A percentile compares a stretch with the other conserved stretches of the same genome.
phyloP scores from a whole-genome alignment of 2,113 vertebrate species.

The Takifugu bimaculatus region DNA sequence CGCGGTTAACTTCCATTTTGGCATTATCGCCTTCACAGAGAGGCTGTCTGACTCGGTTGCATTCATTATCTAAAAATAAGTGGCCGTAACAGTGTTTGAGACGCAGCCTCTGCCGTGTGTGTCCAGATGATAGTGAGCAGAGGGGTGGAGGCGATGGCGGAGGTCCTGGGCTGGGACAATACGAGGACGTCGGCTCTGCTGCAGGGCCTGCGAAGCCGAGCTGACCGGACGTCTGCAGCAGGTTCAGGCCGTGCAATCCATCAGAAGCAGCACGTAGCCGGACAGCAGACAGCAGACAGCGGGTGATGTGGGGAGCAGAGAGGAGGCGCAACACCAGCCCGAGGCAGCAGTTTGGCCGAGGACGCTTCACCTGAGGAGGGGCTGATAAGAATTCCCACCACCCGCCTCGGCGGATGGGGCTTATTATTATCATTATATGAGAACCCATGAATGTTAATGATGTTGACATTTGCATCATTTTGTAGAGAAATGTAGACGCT shows the following conservation, averaged over 20 bases:
- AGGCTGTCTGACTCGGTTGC: not conserved
- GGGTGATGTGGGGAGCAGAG: constrained; percentile 1
- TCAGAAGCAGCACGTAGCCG: constrained; percentile 51
- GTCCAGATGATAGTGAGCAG: constrained; percentile 66
- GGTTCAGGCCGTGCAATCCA: constrained; percentile 66
- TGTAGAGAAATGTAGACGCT: constrained; percentile 25
- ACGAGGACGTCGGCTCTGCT: constrained; percentile 58
- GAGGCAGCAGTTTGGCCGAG: constrained; percentile 34
- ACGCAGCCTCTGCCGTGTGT: not conserved
- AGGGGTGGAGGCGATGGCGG: constrained; percentile 55
- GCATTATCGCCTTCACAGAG: not conserved
- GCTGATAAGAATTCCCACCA: constrained; percentile 51
- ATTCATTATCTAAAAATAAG: not conserved
- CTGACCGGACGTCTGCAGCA: constrained; percentile 65
- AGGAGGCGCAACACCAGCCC: constrained; percentile 5
- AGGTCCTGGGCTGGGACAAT: constrained; percentile 64
- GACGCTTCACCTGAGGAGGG: constrained; percentile 44
- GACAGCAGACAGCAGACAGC: constrained; percentile 20
- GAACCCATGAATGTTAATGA: constrained; percentile 46
- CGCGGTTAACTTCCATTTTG: too few species aligned
- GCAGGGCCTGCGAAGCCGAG: constrained; percentile 65
- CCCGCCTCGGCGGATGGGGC: constrained; percentile 38
- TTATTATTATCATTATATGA: constrained; percentile 19
- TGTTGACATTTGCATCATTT: constrained; percentile 31
- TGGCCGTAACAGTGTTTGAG: too few species aligned